A percentile compares a stretch with the other conserved stretches of the same genome.
These are phyloP conservation scores for Campoplex capitator DNA, from an alignment of 2,888 invertebrate species.

Conservation along the genomic window DNA sequence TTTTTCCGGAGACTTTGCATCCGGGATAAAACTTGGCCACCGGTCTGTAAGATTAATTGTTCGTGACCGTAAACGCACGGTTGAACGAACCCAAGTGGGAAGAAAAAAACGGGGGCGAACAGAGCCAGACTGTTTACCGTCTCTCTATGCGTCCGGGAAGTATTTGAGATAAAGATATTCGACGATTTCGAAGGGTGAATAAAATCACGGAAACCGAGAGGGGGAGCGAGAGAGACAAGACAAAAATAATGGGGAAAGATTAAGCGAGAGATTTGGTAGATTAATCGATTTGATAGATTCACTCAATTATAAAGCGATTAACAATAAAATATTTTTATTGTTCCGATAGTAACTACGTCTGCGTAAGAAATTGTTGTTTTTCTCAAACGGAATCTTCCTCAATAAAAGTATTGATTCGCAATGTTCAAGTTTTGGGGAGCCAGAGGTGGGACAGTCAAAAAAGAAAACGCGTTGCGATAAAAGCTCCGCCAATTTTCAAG, in stretches of 20 bases:
- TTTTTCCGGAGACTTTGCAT: background rate
- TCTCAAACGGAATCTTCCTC: background rate
- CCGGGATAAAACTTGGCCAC: conserved; percentile 12
- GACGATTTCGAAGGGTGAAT: conserved; percentile 31
- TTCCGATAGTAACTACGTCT: background rate
- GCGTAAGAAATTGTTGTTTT: background rate
- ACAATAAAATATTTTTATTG: background rate
- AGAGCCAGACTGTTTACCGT: background rate
- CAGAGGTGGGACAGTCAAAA: background rate
- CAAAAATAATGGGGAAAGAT: background rate
- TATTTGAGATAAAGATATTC: conserved; percentile 40
- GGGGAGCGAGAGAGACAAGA: background rate
- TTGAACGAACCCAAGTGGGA: conserved; percentile 31
- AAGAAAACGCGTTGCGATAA: background rate
- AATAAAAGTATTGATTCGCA: background rate
- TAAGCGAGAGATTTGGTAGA: background rate
- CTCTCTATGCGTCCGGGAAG: background rate
- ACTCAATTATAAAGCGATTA: background rate
- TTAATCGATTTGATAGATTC: conserved; percentile 7
- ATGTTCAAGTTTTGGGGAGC: no score
- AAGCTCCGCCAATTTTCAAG: background rate
- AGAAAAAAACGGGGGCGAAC: background rate
- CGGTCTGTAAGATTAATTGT: conserved; percentile 54
- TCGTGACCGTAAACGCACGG: conserved; percentile 7
- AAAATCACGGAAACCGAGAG: conserved; percentile 16